Conservation (phyloP, 2,113 vertebrate species). For the Catagonus wagneri region DNA sequence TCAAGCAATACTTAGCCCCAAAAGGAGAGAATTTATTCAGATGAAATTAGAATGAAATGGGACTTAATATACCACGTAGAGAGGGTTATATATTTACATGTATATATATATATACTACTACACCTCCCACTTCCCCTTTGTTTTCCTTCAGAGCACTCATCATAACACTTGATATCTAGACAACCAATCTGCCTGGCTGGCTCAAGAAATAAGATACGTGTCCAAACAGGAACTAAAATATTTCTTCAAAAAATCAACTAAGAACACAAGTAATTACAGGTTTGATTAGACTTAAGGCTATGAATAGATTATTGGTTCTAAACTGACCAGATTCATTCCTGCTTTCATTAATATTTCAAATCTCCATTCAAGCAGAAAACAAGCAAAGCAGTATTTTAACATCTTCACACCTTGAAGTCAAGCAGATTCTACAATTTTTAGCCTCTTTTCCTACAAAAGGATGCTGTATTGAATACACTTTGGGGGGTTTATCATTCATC, state of each 20-base stretch:
- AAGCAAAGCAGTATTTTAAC: background rate
- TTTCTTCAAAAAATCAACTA: conserved; percentile 23
- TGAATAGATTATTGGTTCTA: background rate
- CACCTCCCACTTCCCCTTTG: background rate
- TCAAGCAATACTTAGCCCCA: background rate
- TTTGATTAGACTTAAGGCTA: background rate
- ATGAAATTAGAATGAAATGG: background rate
- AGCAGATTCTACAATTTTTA: conserved; percentile 12
- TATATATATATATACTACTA: no score
- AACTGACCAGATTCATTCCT: background rate
- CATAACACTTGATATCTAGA: background rate
- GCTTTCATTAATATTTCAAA: conserved; percentile 8
- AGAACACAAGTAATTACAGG: background rate
- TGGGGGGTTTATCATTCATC: background rate
- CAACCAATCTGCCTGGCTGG: background rate
- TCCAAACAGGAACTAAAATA: background rate
- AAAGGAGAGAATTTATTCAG: background rate
- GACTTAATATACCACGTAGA: background rate
- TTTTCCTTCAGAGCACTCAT: background rate
- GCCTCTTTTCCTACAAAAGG: background rate
- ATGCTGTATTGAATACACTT: background rate
- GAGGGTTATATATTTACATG: background rate
- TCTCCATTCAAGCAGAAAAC: conserved; percentile 22
- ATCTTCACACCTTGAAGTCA: background rate
- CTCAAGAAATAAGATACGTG: background rate